Evolutionary conservation across 2,797 vertebrate species (phyloP).

Genomic region (Cyprinella venusta): DNA sequence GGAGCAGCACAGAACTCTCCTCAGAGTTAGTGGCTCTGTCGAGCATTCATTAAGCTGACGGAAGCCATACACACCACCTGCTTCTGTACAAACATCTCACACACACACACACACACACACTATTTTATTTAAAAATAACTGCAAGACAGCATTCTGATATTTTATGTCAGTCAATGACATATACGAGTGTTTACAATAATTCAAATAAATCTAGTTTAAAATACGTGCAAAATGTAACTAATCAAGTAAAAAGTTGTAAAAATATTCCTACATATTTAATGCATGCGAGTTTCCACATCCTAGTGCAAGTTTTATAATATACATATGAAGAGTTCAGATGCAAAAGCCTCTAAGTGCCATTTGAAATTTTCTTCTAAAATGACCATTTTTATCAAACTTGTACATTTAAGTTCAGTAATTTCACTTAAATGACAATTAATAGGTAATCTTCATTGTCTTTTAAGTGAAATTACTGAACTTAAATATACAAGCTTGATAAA

Average conservation of each 20-base stretch:
- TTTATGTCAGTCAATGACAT: neutral
- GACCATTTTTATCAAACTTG: too few relatives aligned
- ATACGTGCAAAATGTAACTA: neutral
- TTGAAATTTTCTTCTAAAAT: too few relatives aligned
- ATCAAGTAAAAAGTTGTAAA: neutral
- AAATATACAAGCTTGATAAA: too few relatives aligned
- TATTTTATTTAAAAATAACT: neutral
- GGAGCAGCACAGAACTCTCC: constrained; percentile 80
- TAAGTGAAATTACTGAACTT: too few relatives aligned
- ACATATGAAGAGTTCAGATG: too few relatives aligned
- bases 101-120: constrained; percentile 48
- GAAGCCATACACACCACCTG: constrained; percentile 68
- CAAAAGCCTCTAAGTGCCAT: too few relatives aligned
- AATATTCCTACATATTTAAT: neutral
- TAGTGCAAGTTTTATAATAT: too few relatives aligned
- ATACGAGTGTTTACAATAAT: neutral
- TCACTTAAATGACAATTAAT: too few relatives aligned
- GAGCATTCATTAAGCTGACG: constrained; percentile 56
- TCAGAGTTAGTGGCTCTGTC: constrained; percentile 52
- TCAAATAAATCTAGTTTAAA: neutral
- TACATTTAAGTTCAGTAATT: too few relatives aligned
- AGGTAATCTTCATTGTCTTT: too few relatives aligned
- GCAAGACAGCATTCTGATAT: neutral
- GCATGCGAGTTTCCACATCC: neutral
- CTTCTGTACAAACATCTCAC: constrained; percentile 58